A percentile compares a stretch with the other conserved stretches of the same genome.
Evolutionary conservation across 2,113 vertebrate species (phyloP).

Genomic region (Peucedramus taeniatus): DNA sequence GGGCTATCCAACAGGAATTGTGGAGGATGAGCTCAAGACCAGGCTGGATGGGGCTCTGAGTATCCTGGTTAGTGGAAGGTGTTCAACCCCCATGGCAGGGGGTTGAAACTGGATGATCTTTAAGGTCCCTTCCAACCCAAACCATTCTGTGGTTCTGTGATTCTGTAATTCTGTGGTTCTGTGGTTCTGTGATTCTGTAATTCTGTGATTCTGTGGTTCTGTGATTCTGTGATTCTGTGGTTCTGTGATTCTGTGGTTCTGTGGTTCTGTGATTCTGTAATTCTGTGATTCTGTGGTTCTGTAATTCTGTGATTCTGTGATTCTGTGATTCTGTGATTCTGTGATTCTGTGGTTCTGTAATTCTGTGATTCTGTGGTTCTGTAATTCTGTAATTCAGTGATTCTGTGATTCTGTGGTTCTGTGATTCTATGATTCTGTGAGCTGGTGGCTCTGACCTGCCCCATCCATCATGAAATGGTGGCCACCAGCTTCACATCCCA

Average conservation of each 20-base stretch:
- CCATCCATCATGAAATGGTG: rapidly evolving
- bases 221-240: background rate
- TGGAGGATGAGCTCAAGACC: background rate
- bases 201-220: background rate
- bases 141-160: too few relatives aligned
- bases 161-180: background rate
- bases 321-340: background rate
- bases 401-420: too few relatives aligned
- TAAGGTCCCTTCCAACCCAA: background rate
- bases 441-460: background rate
- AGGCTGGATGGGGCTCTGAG: background rate
- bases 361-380: background rate
- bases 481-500: background rate
- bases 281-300: background rate
- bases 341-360: background rate
- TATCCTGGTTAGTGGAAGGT: background rate
- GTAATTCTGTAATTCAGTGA: too few relatives aligned
- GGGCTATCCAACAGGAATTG: rapidly evolving
- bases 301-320: background rate
- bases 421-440: background rate
- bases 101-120: background rate
- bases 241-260: background rate
- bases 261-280: background rate
- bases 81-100: background rate
- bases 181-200: background rate